phyloP scores from a whole-genome alignment of 2,888 invertebrate genomes.

The Pyrochroa serraticornis region DNA sequence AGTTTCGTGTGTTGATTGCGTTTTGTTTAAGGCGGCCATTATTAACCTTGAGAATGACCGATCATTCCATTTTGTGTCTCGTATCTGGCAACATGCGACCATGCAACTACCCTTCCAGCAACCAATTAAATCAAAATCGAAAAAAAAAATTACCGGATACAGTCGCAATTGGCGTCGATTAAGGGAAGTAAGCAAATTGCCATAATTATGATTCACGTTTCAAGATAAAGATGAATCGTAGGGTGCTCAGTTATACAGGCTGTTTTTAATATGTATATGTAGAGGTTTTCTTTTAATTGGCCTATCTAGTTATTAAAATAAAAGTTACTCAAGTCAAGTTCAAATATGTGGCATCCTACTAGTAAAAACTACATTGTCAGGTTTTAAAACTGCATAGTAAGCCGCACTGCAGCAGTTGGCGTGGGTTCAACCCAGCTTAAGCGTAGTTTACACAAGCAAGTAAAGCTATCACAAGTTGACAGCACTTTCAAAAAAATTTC shows the following conservation, averaged over 20 bases:
- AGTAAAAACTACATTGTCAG: too few relatives aligned
- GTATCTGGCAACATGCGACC: constrained; percentile 43
- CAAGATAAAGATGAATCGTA: not conserved
- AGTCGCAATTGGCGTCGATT: not conserved
- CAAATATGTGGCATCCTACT: too few relatives aligned
- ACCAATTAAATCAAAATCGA: not conserved
- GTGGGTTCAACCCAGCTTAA: too few relatives aligned
- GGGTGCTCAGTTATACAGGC: not conserved
- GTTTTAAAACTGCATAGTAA: too few relatives aligned
- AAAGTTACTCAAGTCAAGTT: too few relatives aligned
- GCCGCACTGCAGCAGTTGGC: too few relatives aligned
- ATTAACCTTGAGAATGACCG: constrained; percentile 53
- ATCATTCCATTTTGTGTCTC: constrained; percentile 51
- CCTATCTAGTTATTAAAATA: too few relatives aligned
- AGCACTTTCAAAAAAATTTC: constrained; percentile 2
- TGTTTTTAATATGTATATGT: too few relatives aligned
- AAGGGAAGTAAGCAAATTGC: not conserved
- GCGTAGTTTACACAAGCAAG: constrained; percentile 7
- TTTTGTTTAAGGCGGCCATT: constrained; percentile 46
- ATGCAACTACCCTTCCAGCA: constrained; percentile 18
- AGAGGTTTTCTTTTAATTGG: too few relatives aligned
- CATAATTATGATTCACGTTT: not conserved
- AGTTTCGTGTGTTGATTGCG: constrained; percentile 49
- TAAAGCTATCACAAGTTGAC: constrained; percentile 8
- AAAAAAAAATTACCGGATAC: not conserved